Evolutionary conservation across 2,113 vertebrate genomes (phyloP).

Genomic region (Trogon melanurus): DNA sequence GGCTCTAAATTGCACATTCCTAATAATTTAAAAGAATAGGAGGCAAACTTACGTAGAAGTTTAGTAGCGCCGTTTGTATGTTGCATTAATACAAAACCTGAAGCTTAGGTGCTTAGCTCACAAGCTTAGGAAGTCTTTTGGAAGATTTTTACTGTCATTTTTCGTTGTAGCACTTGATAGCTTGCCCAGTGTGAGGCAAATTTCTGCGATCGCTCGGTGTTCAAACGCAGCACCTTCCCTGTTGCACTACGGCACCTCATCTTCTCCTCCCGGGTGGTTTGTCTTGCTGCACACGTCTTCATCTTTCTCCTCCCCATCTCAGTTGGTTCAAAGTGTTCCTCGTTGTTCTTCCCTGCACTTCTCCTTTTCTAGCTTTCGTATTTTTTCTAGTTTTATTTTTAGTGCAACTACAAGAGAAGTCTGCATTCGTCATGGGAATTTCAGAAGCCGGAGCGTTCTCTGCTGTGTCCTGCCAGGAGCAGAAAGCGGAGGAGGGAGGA

Average conservation of each 20-base stretch:
- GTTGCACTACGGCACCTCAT: accelerated
- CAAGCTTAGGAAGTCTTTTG: not conserved
- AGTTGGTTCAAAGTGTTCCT: not conserved
- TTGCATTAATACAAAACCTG: not conserved
- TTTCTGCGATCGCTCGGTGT: not conserved
- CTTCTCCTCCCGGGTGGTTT: not conserved
- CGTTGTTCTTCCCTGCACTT: not conserved
- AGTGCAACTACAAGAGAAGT: not conserved
- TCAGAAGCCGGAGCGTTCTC: not conserved
- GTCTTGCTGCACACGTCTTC: not conserved
- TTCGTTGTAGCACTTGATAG: not conserved
- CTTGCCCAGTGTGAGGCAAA: not conserved
- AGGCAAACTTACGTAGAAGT: not conserved
- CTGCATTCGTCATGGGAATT: not conserved
- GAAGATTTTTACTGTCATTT: not conserved
- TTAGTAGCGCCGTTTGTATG: not conserved
- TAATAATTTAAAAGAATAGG: not conserved
- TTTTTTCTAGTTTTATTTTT: not conserved
- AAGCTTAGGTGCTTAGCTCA: not conserved
- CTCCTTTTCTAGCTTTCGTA: not conserved
- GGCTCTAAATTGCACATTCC: not conserved
- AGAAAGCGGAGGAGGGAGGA: not conserved
- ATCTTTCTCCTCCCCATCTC: not conserved
- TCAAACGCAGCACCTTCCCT: not conserved
- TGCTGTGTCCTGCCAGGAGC: not conserved